phyloP scores from a whole-genome alignment of 2,888 invertebrate genomes.

The Dryobota labecula region DNA sequence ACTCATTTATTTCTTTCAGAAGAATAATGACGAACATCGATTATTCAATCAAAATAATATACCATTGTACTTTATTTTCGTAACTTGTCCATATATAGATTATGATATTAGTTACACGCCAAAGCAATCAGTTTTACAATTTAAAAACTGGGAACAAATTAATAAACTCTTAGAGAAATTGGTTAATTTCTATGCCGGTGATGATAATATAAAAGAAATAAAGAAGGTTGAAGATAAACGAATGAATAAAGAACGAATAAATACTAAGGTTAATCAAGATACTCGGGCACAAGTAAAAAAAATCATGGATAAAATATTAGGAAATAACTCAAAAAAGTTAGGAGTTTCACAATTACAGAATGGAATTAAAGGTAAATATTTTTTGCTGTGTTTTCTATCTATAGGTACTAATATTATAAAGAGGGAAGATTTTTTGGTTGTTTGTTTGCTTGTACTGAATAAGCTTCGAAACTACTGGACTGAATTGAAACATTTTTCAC shows the following conservation, averaged over 20 bases:
- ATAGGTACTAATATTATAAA: too few relatives aligned
- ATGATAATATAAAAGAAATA: slow-evolving; percentile 69
- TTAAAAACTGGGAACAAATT: slow-evolving; percentile 88
- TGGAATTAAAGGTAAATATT: slow-evolving; percentile 82
- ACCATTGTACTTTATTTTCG: slow-evolving; percentile 89
- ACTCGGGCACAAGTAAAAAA: slow-evolving; percentile 81
- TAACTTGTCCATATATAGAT: slow-evolving; percentile 89
- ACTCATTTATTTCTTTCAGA: slow-evolving; percentile 58
- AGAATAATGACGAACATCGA: slow-evolving; percentile 56
- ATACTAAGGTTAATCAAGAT: slow-evolving; percentile 46
- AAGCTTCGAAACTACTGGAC: too few relatives aligned
- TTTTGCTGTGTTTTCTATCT: not conserved
- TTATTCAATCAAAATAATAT: slow-evolving; percentile 64
- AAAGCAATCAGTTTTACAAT: slow-evolving; percentile 88
- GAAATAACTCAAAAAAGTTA: slow-evolving; percentile 76
- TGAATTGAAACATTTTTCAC: too few relatives aligned
- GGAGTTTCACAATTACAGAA: slow-evolving; percentile 80
- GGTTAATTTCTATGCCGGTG: slow-evolving; percentile 78
- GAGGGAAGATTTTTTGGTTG: too few relatives aligned
- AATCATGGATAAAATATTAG: slow-evolving; percentile 83
- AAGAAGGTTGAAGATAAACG: slow-evolving; percentile 43
- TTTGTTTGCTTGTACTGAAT: too few relatives aligned
- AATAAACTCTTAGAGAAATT: slow-evolving; percentile 79
- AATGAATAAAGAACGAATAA: slow-evolving; percentile 29
- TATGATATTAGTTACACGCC: slow-evolving; percentile 89